Conservation (phyloP, 2,888 invertebrate genomes). For the Urechis unicinctus region DNA sequence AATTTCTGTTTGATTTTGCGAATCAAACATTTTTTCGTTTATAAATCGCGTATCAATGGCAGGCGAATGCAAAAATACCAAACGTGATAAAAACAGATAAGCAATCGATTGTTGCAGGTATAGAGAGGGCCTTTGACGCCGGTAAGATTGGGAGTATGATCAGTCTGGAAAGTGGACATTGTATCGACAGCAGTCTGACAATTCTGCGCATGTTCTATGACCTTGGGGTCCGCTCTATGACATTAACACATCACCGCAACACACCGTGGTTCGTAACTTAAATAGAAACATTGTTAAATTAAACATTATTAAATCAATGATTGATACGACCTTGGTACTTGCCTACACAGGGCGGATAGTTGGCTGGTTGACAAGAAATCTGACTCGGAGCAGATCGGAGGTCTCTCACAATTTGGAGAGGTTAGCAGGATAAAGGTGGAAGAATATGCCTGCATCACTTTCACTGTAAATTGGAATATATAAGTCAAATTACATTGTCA, state of each 20-base stretch:
- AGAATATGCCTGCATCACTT: background rate
- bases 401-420: conserved; percentile 18
- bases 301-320: background rate
- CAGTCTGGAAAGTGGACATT: conserved; percentile 83
- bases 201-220: conserved; percentile 77
- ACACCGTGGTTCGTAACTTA: conserved; percentile 64
- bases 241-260: conserved; percentile 82
- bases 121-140: conserved; percentile 62
- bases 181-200: conserved; percentile 72
- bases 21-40: too few relatives aligned
- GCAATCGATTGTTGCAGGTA: conserved; percentile 12
- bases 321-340: background rate
- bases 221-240: conserved; percentile 76
- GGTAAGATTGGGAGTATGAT: conserved; percentile 82
- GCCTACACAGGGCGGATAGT: conserved; percentile 16
- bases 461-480: background rate
- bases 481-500: too few relatives aligned
- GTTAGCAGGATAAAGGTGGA: conserved; percentile 1
- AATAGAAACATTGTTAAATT: background rate
- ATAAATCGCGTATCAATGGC: too few relatives aligned
- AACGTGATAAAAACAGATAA: too few relatives aligned
- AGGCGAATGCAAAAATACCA: too few relatives aligned
- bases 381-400: background rate
- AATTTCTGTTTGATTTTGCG: too few relatives aligned
- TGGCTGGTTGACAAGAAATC: conserved; percentile 2